These are phyloP conservation scores for Ichneumoninae sp. DNA, from an alignment of 2,888 invertebrate species.

Conservation along the genomic window DNA sequence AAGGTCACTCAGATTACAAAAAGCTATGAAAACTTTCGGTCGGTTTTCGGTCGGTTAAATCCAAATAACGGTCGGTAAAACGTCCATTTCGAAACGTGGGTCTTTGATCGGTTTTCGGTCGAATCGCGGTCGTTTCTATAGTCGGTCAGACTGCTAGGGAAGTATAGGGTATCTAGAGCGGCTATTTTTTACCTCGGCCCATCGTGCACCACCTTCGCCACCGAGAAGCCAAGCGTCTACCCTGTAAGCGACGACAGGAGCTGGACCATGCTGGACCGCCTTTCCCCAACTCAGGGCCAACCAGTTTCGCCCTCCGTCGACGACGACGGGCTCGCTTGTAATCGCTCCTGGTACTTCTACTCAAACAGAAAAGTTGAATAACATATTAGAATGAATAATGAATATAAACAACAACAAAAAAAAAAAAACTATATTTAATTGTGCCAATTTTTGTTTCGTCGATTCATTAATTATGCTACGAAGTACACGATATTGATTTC, in stretches of 20 bases:
- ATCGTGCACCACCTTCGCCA: conserved; percentile 92
- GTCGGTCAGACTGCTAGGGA: not conserved
- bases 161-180: not conserved
- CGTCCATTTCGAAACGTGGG: too few relatives aligned
- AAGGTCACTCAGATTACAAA: too few relatives aligned
- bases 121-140: too few relatives aligned
- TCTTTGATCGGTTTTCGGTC: too few relatives aligned
- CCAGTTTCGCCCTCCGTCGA: conserved; percentile 94
- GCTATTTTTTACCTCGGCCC: conserved; percentile 87
- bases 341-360: conserved; percentile 93
- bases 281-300: conserved; percentile 94
- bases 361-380: conserved; percentile 33
- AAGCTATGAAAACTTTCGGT: too few relatives aligned
- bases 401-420: not conserved
- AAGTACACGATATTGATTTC: not conserved
- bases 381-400: conserved; percentile 11
- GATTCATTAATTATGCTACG: not conserved
- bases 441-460: not conserved
- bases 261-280: conserved; percentile 88
- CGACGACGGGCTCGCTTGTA: conserved; percentile 90
- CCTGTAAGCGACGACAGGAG: conserved; percentile 92
- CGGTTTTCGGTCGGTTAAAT: too few relatives aligned
- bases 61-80: too few relatives aligned
- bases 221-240: conserved; percentile 93
- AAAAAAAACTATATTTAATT: not conserved